phyloP scores from a whole-genome alignment of 2,888 invertebrate species.

The Leptarthrus brevirostris region DNA sequence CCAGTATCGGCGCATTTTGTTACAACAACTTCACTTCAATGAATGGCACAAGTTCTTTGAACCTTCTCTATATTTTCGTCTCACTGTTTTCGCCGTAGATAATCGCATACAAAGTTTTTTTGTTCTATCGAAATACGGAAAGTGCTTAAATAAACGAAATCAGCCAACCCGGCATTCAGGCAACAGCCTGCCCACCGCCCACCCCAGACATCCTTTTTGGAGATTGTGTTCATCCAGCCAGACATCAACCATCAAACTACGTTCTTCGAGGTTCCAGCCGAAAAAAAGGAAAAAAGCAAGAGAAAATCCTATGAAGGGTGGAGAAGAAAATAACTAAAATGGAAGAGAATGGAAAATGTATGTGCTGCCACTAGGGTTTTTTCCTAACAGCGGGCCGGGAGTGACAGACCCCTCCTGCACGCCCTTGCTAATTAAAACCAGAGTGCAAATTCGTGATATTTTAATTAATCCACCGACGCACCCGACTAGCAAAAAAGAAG shows the following conservation, averaged over 20 bases:
- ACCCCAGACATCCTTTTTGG: constrained; percentile 47
- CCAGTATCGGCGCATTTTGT: background rate
- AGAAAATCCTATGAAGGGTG: constrained; percentile 14
- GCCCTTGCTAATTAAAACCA: constrained; percentile 50
- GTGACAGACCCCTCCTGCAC: constrained; percentile 38
- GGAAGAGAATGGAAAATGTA: constrained; percentile 36
- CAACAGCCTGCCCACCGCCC: constrained; percentile 21
- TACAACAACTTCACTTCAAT: constrained; percentile 11
- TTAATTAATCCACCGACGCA: constrained; percentile 50
- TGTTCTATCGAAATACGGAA: constrained; percentile 42
- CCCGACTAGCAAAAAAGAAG: constrained; percentile 44
- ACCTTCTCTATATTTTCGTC: constrained; percentile 21
- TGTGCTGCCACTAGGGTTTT: constrained; percentile 21
- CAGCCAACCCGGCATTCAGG: constrained; percentile 21
- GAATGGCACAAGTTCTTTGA: constrained; percentile 47
- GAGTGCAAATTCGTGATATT: constrained; percentile 49
- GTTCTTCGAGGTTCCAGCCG: constrained; percentile 38
- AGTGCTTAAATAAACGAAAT: constrained; percentile 48
- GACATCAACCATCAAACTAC: constrained; percentile 49
- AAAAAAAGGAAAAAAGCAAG: constrained; percentile 11
- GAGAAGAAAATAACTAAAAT: constrained; percentile 48
- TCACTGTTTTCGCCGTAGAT: constrained; percentile 32
- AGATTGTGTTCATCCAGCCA: constrained; percentile 48
- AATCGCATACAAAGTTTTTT: constrained; percentile 25
- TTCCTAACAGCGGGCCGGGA: constrained; percentile 2